Evolutionary conservation across 2,113 vertebrate species (phyloP).

Genomic region (Antechinus flavipes): DNA sequence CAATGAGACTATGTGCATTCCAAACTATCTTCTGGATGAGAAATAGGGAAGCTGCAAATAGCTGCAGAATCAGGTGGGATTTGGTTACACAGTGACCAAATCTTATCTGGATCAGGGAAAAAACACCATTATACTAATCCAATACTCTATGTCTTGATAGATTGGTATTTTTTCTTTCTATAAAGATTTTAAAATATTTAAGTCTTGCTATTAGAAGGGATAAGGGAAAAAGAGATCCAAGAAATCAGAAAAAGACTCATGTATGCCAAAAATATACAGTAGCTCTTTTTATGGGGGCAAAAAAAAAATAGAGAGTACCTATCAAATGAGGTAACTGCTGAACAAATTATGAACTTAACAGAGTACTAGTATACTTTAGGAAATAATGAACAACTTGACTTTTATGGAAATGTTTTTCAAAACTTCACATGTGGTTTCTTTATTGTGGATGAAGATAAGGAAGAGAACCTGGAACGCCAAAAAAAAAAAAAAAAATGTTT

Average conservation of each 20-base stretch:
- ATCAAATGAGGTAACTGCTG: not conserved
- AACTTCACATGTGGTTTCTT: too few relatives aligned
- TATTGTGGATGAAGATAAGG: too few relatives aligned
- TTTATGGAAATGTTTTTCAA: too few relatives aligned
- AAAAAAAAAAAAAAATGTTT: too few relatives aligned
- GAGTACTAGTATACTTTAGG: not conserved
- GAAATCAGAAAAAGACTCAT: not conserved
- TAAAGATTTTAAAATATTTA: not conserved
- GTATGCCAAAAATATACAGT: not conserved
- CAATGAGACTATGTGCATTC: not conserved
- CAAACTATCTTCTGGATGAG: constrained; percentile 16
- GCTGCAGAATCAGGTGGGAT: not conserved
- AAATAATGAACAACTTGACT: not conserved
- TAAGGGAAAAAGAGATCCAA: not conserved
- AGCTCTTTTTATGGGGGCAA: not conserved
- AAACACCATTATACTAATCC: not conserved
- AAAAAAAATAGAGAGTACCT: not conserved
- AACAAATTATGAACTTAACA: not conserved
- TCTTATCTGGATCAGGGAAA: too few relatives aligned
- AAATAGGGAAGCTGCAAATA: not conserved
- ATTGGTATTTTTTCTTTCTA: not conserved
- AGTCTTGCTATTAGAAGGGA: not conserved
- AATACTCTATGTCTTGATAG: not conserved
- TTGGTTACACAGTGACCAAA: not conserved
- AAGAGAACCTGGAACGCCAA: too few relatives aligned